Evolutionary conservation across 2,888 invertebrate species (phyloP), one percentile per base, ranked within the genome.

Genomic region (Antitype chi): DNA sequence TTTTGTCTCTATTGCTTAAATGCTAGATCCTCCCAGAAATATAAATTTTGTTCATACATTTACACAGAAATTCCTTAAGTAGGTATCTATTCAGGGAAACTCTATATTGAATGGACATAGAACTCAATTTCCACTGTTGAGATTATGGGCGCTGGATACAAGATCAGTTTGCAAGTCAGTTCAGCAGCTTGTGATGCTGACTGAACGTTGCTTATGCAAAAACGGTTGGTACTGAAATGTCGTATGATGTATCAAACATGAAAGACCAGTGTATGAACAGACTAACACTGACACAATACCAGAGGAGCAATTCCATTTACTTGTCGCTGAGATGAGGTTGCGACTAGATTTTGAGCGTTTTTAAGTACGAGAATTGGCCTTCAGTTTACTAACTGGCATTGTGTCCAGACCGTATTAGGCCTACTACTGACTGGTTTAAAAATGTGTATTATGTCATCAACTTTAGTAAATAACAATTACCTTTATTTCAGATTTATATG

Each of bases 401-500:
- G 9, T 23, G 17, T 28, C 67, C 25, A 28, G 49, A 52, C 17
- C 23, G 53, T 7, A 32, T 55, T 28, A 23, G n/a, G 6, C 17
- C 11, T 15, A 23, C 23, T 53, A 23, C 23, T 53, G 53, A 28
- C 49, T 15, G 3, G 23, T 60, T 32, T 60, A 23, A 23, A 23
- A 32, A 68, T 11, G 9, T 17, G 13, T 11, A 25, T 38, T 49
- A 9, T 38, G 9, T 32, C 9, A n/a, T 68, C 20, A 11, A n/a
- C 5, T 7, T 15, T 5, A 23, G 15, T 28, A 67, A n/a, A 68
- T n/a, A 38, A 60, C 57, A 68, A 11, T 9, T 32, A 32, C 43
- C 66, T 79, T 91, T 90, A 82, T 97, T 97, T 68, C 95, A 98
- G 98, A 98, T 94, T 97, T 97, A 92, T 98, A 97, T 97, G 98